phyloP scores from a whole-genome alignment of 2,888 invertebrate species.

The Hypomecis punctinalis region DNA sequence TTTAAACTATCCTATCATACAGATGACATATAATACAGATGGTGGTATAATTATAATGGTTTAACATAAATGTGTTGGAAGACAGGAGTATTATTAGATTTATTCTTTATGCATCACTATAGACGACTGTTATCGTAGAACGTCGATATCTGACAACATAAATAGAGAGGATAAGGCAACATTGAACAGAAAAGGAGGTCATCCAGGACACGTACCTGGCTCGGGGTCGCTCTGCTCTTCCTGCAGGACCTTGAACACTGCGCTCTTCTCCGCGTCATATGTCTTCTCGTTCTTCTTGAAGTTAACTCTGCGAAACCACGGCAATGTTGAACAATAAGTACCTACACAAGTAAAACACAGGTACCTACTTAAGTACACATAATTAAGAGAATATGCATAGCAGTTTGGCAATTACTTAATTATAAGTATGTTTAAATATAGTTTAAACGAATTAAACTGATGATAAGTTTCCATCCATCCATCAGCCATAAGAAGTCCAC shows the following conservation, averaged over 20 bases:
- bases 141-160: slow-evolving; percentile 1
- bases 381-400: too few relatives aligned
- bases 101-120: slow-evolving; percentile 1
- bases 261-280: slow-evolving; percentile 94
- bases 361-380: too few relatives aligned
- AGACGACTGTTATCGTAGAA: not conserved
- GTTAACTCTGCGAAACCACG: slow-evolving; percentile 89
- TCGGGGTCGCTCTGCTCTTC: slow-evolving; percentile 94
- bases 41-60: slow-evolving; percentile 8
- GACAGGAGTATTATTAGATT: slow-evolving; percentile 18
- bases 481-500: too few relatives aligned
- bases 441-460: too few relatives aligned
- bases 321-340: slow-evolving; percentile 31
- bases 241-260: slow-evolving; percentile 95
- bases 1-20: not conserved
- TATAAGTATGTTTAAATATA: too few relatives aligned
- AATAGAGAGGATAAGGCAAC: slow-evolving; percentile 12
- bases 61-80: slow-evolving; percentile 19
- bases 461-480: too few relatives aligned
- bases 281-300: slow-evolving; percentile 98
- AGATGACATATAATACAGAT: slow-evolving; percentile 20
- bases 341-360: too few relatives aligned
- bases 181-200: slow-evolving; percentile 4
- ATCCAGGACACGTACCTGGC: slow-evolving; percentile 84
- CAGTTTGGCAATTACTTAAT: too few relatives aligned